Percentiles rank a stretch among this genome's conserved stretches.
phyloP scores from a whole-genome alignment of 2,113 vertebrate genomes.

The Gnathochromis pfefferi region DNA sequence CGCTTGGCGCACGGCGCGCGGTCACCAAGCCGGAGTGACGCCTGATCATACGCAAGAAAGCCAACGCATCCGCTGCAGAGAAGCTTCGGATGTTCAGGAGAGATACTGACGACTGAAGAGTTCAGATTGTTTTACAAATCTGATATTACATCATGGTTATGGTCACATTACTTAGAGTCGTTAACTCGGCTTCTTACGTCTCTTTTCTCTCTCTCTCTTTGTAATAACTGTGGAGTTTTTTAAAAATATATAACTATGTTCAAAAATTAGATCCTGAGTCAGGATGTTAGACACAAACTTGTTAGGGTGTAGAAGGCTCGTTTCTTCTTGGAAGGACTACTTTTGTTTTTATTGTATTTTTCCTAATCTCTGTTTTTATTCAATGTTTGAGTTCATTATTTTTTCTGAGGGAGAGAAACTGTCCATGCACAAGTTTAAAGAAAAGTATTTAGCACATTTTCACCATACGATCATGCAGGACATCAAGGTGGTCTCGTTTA shows the following conservation, averaged over 20 bases:
- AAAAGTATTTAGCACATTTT: not conserved
- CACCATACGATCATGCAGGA: not conserved
- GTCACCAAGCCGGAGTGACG: not conserved
- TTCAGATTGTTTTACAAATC: not conserved
- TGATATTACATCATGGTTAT: not conserved
- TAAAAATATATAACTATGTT: not conserved
- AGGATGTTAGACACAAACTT: not conserved
- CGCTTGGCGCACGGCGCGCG: rapidly evolving
- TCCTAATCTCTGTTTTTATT: not conserved
- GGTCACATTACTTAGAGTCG: not conserved
- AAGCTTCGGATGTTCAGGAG: not conserved
- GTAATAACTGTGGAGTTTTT: not conserved
- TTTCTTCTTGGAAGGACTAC: not conserved
- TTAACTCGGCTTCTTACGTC: not conserved
- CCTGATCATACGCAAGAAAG: not conserved
- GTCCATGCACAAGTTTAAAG: not conserved
- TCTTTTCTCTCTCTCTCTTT: rapidly evolving
- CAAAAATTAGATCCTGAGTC: not conserved
- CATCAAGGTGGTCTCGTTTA: not conserved
- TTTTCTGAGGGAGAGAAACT: rapidly evolving
- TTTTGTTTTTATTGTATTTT: not conserved
- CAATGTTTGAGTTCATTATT: not conserved
- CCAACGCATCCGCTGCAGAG: not conserved
- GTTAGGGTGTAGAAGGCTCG: not conserved
- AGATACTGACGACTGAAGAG: not conserved